Evolutionary conservation across 2,888 invertebrate genomes (phyloP).

Genomic region (Tenthredo notha): DNA sequence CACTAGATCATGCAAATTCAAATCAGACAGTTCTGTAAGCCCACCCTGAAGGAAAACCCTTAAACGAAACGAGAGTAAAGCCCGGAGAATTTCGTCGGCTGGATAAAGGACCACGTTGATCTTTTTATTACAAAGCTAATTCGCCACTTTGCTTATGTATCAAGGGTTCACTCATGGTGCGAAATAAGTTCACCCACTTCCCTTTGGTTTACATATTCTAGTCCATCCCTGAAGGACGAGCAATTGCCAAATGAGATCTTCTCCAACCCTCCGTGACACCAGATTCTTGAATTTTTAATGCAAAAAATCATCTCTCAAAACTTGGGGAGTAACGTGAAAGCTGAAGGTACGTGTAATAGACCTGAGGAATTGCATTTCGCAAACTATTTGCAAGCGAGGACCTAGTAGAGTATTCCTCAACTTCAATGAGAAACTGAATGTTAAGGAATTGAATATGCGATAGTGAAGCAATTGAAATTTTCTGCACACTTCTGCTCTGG

Average conservation of each 20-base stretch:
- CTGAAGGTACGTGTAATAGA: not conserved
- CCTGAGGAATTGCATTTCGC: not conserved
- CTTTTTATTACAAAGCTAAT: constrained; percentile 38
- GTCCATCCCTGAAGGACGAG: not conserved
- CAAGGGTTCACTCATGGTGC: constrained; percentile 16
- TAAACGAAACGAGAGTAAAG: constrained; percentile 20
- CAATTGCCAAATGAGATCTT: constrained; percentile 1
- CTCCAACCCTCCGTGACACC: constrained; percentile 24
- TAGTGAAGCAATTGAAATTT: constrained; percentile 14
- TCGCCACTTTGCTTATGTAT: not conserved
- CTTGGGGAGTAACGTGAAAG: not conserved
- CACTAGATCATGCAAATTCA: not conserved
- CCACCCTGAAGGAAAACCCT: not conserved
- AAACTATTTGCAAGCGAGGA: not conserved
- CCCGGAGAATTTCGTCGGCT: not conserved
- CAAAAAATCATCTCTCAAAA: not conserved
- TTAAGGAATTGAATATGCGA: not conserved
- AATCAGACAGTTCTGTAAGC: not conserved
- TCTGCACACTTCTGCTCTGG: not conserved
- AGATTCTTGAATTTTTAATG: constrained; percentile 4
- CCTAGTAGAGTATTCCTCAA: not conserved
- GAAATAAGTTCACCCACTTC: not conserved
- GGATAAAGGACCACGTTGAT: not conserved
- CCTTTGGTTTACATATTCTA: not conserved
- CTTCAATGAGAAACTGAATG: not conserved